A percentile compares a stretch with the other conserved stretches of the same genome.
Conservation (phyloP, 2,113 vertebrate genomes). For the Saccopteryx bilineata region DNA sequence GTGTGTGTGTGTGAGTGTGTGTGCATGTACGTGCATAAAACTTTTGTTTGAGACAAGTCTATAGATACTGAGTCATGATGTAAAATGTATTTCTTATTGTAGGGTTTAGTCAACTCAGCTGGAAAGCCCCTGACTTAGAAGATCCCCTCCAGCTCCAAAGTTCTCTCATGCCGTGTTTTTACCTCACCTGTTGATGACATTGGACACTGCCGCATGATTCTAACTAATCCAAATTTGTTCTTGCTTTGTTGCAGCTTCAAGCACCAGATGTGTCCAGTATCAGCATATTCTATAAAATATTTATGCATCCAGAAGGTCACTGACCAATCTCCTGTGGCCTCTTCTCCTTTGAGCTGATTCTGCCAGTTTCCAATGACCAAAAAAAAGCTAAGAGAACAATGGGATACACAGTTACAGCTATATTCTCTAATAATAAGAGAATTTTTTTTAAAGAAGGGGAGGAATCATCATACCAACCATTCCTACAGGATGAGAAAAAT, state of each 20-base stretch:
- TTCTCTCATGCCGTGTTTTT: constrained; percentile 22
- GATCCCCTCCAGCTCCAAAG: background rate
- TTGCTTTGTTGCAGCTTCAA: background rate
- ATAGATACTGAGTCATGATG: background rate
- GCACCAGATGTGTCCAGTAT: constrained; percentile 41
- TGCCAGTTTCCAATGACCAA: background rate
- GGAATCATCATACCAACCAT: background rate
- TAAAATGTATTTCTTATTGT: background rate
- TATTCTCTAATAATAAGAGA: background rate
- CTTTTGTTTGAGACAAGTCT: background rate
- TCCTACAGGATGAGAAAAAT: constrained; percentile 21
- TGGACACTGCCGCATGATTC: background rate
- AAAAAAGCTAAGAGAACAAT: background rate
- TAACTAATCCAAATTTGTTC: constrained; percentile 36
- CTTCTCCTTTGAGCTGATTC: background rate
- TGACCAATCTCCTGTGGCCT: background rate
- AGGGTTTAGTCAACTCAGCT: background rate
- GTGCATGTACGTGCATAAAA: background rate
- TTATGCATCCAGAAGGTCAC: background rate
- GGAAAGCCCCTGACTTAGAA: constrained; percentile 31
- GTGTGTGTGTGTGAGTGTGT: background rate
- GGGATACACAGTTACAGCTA: background rate
- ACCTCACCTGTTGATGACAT: background rate
- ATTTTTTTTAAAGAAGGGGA: background rate
- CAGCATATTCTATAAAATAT: constrained; percentile 48